Conservation (phyloP, 2,797 vertebrate species). For the Crocidura indochinensis region DNA sequence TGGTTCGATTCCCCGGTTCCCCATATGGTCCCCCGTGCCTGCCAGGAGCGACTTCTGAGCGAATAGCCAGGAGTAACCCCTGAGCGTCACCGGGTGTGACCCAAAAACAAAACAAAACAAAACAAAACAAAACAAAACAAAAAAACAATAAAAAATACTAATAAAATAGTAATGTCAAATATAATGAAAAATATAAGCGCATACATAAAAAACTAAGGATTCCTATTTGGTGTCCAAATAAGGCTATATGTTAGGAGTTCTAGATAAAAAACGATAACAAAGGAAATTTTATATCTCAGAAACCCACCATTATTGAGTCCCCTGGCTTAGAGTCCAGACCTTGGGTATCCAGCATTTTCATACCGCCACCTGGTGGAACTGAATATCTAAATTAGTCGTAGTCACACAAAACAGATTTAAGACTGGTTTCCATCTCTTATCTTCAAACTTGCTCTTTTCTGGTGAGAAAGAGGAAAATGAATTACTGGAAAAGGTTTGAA, state of each 20-base stretch:
- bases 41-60: too few species aligned
- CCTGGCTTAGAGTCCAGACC: too few species aligned
- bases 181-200: slow-evolving; percentile 40
- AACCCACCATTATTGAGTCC: neutral
- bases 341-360: slow-evolving; percentile 3
- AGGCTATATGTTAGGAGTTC: neutral
- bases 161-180: slow-evolving; percentile 2
- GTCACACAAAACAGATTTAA: neutral
- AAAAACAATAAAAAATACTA: too few species aligned
- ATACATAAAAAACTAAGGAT: neutral
- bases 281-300: neutral
- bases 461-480: slow-evolving; percentile 55
- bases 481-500: slow-evolving; percentile 7
- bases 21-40: too few species aligned
- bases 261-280: neutral
- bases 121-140: too few species aligned
- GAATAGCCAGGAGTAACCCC: too few species aligned
- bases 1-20: too few species aligned
- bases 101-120: too few species aligned
- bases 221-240: neutral
- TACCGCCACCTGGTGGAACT: slow-evolving; percentile 71
- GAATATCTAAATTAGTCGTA: neutral
- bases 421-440: neutral
- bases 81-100: too few species aligned
- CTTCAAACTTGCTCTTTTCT: slow-evolving; percentile 47